A percentile compares a stretch with the other conserved stretches of the same genome.
Evolutionary conservation across 1,140 invertebrate species (phyloP).

Genomic region (Babylonia areolata): DNA sequence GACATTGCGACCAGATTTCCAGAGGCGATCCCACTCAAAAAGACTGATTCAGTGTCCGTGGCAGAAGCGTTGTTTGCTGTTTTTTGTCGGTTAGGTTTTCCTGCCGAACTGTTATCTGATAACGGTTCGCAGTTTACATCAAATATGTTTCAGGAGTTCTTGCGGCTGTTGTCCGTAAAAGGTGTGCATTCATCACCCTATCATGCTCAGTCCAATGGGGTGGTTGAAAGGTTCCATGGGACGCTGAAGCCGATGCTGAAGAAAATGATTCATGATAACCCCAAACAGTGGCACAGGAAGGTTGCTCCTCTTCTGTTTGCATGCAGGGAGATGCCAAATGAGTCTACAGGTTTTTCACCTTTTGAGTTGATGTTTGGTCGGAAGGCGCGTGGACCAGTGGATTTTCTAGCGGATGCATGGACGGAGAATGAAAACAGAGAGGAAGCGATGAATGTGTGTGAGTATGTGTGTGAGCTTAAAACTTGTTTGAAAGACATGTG

Average conservation of each 20-base stretch:
- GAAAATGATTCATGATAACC: conserved; percentile 54
- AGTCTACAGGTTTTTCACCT: conserved; percentile 39
- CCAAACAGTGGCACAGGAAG: conserved; percentile 67
- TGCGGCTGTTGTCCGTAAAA: conserved; percentile 44
- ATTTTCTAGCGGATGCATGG: conserved; percentile 54
- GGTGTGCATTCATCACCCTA: conserved; percentile 44
- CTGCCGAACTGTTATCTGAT: conserved; percentile 56
- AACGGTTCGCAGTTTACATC: conserved; percentile 46
- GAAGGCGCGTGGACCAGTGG: conserved; percentile 19
- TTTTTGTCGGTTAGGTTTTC: conserved; percentile 74
- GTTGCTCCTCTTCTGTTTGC: conserved; percentile 44
- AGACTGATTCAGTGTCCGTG: conserved; percentile 40
- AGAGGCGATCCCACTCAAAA: conserved; percentile 45
- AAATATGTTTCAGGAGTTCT: conserved; percentile 40
- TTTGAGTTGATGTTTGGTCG: conserved; percentile 41
- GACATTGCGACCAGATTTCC: conserved; percentile 48
- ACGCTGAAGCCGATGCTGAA: conserved; percentile 59
- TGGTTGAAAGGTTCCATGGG: conserved; percentile 61
- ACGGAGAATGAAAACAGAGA: conserved; percentile 35
- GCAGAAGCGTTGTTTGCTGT: conserved; percentile 49
- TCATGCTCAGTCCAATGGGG: conserved; percentile 43
- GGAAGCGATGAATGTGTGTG: conserved; percentile 44
- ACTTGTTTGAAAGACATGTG: background rate
- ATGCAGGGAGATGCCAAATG: conserved; percentile 39
- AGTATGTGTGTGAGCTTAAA: conserved; percentile 38